phyloP scores from a whole-genome alignment of 1,140 invertebrate genomes.

The Achatina immaculata region DNA sequence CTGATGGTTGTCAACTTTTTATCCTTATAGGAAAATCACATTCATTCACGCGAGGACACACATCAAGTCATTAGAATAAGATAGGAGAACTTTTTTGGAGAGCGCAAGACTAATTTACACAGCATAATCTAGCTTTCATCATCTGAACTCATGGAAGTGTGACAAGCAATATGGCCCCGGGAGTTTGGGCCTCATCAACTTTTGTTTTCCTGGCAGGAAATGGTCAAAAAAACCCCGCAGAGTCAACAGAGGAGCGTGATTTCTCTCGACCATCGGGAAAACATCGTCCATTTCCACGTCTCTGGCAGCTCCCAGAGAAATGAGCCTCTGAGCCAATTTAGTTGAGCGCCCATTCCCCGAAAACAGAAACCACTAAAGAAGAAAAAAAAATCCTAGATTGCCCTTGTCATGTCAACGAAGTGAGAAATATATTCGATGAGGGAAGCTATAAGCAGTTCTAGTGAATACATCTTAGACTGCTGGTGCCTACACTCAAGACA shows the following conservation, averaged over 20 bases:
- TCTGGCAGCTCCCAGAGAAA: not conserved
- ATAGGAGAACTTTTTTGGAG: not conserved
- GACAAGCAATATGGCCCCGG: not conserved
- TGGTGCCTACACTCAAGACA: not conserved
- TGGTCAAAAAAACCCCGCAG: not conserved
- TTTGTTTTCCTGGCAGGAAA: not conserved
- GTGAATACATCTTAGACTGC: not conserved
- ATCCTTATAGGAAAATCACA: not conserved
- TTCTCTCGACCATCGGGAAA: not conserved
- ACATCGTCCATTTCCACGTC: not conserved
- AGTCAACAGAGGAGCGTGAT: not conserved
- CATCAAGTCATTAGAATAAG: not conserved
- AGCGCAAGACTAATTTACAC: not conserved
- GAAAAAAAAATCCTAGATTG: too few relatives aligned
- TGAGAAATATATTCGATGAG: too few relatives aligned
- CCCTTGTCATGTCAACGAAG: too few relatives aligned
- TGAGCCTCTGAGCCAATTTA: not conserved
- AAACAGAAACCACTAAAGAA: not conserved
- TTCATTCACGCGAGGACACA: not conserved
- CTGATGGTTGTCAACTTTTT: too few relatives aligned
- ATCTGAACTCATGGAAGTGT: not conserved
- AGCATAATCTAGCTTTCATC: not conserved
- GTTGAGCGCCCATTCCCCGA: not conserved
- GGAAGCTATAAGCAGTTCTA: not conserved
- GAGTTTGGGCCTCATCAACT: not conserved